Percentiles rank a stretch among this genome's conserved stretches.
Evolutionary conservation across 1,140 invertebrate species (phyloP).

Genomic region (Bombus superbus): DNA sequence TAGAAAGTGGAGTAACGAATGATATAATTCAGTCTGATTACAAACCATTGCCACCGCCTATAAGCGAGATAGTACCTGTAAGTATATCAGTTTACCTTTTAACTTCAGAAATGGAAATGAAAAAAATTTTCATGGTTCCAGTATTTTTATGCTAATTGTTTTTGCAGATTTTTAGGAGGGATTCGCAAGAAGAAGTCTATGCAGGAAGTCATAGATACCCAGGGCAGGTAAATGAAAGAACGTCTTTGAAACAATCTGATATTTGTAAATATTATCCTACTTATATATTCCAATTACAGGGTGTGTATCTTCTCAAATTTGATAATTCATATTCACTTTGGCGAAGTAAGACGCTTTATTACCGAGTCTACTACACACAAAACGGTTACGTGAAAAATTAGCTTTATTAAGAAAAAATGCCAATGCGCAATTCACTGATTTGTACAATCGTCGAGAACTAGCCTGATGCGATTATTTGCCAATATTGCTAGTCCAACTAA

Average conservation of each 20-base stretch:
- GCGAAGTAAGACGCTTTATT: conserved; percentile 99
- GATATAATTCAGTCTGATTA: conserved; percentile 71
- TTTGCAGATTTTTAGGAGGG: conserved; percentile 96
- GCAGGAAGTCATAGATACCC: conserved; percentile 98
- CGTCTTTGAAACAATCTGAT: background rate
- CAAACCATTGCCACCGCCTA: conserved; percentile 75
- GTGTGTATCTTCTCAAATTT: conserved; percentile 99
- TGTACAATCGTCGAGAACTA: conserved; percentile 69
- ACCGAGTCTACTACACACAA: conserved; percentile 98
- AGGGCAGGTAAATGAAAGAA: conserved; percentile 85
- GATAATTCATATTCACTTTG: conserved; percentile 99
- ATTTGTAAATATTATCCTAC: background rate
- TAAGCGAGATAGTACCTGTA: conserved; percentile 81
- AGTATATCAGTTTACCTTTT: conserved; percentile 50
- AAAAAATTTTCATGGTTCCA: background rate
- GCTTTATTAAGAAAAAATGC: conserved; percentile 45
- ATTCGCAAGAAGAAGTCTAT: conserved; percentile 98
- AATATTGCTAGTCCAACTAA: conserved; percentile 75
- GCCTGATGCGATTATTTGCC: conserved; percentile 65
- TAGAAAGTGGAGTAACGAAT: conserved; percentile 78
- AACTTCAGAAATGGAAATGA: background rate
- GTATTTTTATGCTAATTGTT: conserved; percentile 81
- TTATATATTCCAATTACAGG: conserved; percentile 78
- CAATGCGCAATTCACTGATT: conserved; percentile 12
- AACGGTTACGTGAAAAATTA: conserved; percentile 73